Evolutionary conservation across 2,888 invertebrate species (phyloP).

Genomic region (Phoronis australis): DNA sequence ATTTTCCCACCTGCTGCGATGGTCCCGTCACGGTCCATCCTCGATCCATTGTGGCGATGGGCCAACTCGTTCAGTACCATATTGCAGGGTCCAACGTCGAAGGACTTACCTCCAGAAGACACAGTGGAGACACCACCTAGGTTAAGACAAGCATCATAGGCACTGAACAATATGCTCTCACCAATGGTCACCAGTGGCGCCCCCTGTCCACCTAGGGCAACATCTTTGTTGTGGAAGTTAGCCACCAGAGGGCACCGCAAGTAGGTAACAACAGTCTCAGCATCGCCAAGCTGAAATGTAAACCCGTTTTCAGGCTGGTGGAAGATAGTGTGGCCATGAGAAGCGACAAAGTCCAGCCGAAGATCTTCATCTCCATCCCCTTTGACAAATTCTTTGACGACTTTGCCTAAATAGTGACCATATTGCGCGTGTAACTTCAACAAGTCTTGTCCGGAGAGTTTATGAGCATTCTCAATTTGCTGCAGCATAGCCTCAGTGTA

Average conservation of each 20-base stretch:
- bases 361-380: slow-evolving; percentile 13
- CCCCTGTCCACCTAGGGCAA: slow-evolving; percentile 43
- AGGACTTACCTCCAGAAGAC: slow-evolving; percentile 26
- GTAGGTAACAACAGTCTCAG: slow-evolving; percentile 34
- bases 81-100: slow-evolving; percentile 44
- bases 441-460: slow-evolving; percentile 28
- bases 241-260: slow-evolving; percentile 31
- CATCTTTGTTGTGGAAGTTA: slow-evolving; percentile 42
- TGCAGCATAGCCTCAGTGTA: slow-evolving; percentile 29
- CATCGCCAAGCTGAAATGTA: slow-evolving; percentile 44
- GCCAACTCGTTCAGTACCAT: slow-evolving; percentile 36
- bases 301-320: slow-evolving; percentile 38
- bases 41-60: slow-evolving; percentile 10
- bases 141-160: slow-evolving; percentile 38
- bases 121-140: slow-evolving; percentile 45
- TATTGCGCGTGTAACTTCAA: slow-evolving; percentile 37
- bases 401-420: slow-evolving; percentile 34
- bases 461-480: slow-evolving; percentile 22
- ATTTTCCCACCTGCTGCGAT: slow-evolving; percentile 29
- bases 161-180: slow-evolving; percentile 33
- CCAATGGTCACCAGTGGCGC: slow-evolving; percentile 43
- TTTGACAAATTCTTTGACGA: slow-evolving; percentile 26
- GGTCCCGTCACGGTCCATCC: slow-evolving; percentile 33
- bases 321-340: slow-evolving; percentile 45
- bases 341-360: slow-evolving; percentile 30